phyloP scores from a whole-genome alignment of 2,797 vertebrate species.

The Heliangelus exortis region DNA sequence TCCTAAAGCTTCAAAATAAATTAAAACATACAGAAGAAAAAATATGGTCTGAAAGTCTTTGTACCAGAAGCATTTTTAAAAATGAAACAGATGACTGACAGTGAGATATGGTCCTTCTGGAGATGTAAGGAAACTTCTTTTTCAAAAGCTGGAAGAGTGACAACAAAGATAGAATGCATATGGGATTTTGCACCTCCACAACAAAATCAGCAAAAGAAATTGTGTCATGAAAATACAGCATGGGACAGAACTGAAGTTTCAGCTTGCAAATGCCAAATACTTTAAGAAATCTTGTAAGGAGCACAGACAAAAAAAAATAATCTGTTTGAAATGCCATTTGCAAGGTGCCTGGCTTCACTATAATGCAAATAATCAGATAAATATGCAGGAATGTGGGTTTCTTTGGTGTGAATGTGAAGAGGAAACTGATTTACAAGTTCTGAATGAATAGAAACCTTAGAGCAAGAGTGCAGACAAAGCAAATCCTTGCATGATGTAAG shows the following conservation, averaged over 20 bases:
- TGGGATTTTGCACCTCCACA: not conserved
- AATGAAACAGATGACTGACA: not conserved
- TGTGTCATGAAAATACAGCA: not conserved
- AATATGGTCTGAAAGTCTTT: not conserved
- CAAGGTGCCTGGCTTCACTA: constrained; percentile 55
- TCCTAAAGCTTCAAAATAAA: not conserved
- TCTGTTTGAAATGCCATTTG: constrained; percentile 47
- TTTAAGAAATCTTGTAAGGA: not conserved
- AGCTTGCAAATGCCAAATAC: not conserved
- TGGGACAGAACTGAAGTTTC: not conserved
- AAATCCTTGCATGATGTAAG: not conserved
- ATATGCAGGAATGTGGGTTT: constrained; percentile 69
- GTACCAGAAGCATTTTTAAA: not conserved
- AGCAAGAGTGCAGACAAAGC: constrained; percentile 33
- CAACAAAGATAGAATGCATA: not conserved
- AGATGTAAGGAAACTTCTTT: not conserved
- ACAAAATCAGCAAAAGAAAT: constrained; percentile 4
- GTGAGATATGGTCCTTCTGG: not conserved
- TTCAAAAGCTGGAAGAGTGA: not conserved
- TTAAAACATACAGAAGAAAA: not conserved
- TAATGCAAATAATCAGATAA: constrained; percentile 58
- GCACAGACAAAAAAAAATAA: not conserved
- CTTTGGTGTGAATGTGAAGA: constrained; percentile 57
- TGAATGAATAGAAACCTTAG: constrained; percentile 29
- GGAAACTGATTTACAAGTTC: constrained; percentile 72